Evolutionary conservation across 23 tunicate species (phyloP), one percentile per base, ranked within the genome.

Genomic region (Styela clava): DNA sequence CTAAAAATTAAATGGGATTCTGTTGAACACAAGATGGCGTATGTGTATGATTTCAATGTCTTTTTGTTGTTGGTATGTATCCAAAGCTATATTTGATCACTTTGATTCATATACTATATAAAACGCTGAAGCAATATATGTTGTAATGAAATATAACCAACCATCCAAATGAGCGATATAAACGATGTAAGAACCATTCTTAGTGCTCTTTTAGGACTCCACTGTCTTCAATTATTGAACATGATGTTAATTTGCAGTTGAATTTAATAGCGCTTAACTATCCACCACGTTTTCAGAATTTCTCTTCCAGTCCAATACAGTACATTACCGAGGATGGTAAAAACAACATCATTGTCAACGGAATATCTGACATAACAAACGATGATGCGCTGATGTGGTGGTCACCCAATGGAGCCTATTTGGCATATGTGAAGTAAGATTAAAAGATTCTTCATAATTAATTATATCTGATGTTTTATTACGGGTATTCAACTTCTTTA

Each of bases 341-440:
- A 25, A 91, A 92, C 28, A 83, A 79, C 51, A n/a, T 74, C 62
- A 78, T 92, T 52, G 83, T 83, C 36, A 92, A 92, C 61, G 97
- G 97, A 28, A 87, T 92, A 21, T 23, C 92, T n/a, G 97, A 92
- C 74, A 87, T 92, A 18, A 79, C 88, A 5, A 92, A 87, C 69
- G 97, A 87, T 34, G 92, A 87, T 33, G 86, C 88, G 3, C 82
- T 92, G 29, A 22, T 92, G 68, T 92, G 92, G 97, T 92, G 92
- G 92, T 92, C 97, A 33, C 86, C 88, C 33, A 83, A 92, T 52
- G 90, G 86, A 31, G 19, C 64, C 24, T 86, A 83, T 63, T 61
- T 92, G 9, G 85, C 88, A 31, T 91, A 36, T 71, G 90, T 91
- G 1, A 83, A 84, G 97, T 91, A 78, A 68, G 31, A 0, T 25